Base-by-base conservation (phyloP, 2,113 vertebrate species). In the Pedionomus torquatus region DNA sequence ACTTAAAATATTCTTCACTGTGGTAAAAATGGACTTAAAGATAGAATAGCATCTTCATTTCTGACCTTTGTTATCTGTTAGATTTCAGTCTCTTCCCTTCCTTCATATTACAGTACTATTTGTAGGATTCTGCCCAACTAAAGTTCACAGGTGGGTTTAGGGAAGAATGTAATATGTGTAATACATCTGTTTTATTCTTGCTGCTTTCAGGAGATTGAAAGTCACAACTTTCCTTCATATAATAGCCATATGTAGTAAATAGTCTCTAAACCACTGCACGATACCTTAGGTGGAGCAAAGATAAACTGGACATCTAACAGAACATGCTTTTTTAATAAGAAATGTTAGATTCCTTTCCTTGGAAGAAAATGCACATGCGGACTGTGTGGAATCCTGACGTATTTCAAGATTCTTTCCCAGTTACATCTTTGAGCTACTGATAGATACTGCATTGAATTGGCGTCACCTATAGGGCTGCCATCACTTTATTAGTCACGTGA, bases 361-460 rank as follows among this genome's bases (percentile, higher is more conserved):
- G 37, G 24, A 60, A 31, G 11, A 20, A 68, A 7, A 20, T 24
- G 18, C 24, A 17, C 0, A 0, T 57, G n/a, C 3, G 1, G n/a
- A 18, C 21, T 25, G 9, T 64, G 10, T 69, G 41, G n/a, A 78
- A 92, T 57, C 33, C 41, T 65, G 70, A 70, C 79, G 20, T 84
- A 30, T 44, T 85, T 87, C 35, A 37, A 43, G 55, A 70, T 20
- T 66, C 11, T 4, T 23, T 78, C 23, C 37, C 46, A 46, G 13
- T 66, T 78, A 5, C 0, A 5, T 37, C 21, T 43, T 23, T 61
- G 65, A 70, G 30, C 48, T 80, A 6, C 17, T 49, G 48, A 41
- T 26, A 48, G 7, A 5, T 43, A 35, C 6, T 65, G 26, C 65
- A 26, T 16, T 63, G 44, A 55, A 19, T 48, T 39, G 25, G 30